A percentile compares a stretch with the other conserved stretches of the same genome.
phyloP scores from a whole-genome alignment of 2,113 vertebrate genomes.

The Orycteropus afer region DNA sequence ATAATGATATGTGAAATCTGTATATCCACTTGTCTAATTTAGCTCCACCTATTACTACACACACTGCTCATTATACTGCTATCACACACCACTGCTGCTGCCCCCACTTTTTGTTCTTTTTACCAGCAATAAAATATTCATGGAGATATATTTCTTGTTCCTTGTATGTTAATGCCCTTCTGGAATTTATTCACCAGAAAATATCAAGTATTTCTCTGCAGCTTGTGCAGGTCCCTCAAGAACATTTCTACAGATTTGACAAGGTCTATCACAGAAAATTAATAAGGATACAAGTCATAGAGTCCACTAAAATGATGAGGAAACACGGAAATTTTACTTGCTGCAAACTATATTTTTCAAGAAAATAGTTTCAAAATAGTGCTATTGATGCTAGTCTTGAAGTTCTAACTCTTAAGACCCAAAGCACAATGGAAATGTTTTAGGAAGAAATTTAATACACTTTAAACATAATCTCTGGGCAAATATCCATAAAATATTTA shows the following conservation, averaged over 20 bases:
- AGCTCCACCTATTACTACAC: not conserved
- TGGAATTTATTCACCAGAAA: not conserved
- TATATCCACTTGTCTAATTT: not conserved
- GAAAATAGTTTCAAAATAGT: constrained; percentile 35
- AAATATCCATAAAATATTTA: constrained; percentile 52
- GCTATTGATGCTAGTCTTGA: constrained; percentile 54
- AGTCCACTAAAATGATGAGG: constrained; percentile 21
- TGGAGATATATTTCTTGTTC: not conserved
- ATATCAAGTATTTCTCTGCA: not conserved
- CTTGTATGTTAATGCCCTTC: not conserved
- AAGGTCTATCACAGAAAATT: constrained; percentile 47
- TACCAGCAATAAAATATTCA: not conserved
- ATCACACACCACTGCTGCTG: not conserved
- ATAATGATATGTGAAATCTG: no score
- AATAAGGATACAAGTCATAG: constrained; percentile 51
- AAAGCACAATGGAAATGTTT: constrained; percentile 54
- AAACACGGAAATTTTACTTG: constrained; percentile 15
- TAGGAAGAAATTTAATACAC: constrained; percentile 55
- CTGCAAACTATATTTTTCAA: constrained; percentile 41
- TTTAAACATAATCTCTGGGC: constrained; percentile 60
- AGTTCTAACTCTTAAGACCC: constrained; percentile 44
- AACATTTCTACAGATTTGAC: constrained; percentile 28
- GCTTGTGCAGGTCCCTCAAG: constrained; percentile 28
- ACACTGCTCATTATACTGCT: not conserved
- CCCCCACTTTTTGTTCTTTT: not conserved